phyloP scores from a whole-genome alignment of 2,113 vertebrate species.

The cat (Felis catus) region DNA sequence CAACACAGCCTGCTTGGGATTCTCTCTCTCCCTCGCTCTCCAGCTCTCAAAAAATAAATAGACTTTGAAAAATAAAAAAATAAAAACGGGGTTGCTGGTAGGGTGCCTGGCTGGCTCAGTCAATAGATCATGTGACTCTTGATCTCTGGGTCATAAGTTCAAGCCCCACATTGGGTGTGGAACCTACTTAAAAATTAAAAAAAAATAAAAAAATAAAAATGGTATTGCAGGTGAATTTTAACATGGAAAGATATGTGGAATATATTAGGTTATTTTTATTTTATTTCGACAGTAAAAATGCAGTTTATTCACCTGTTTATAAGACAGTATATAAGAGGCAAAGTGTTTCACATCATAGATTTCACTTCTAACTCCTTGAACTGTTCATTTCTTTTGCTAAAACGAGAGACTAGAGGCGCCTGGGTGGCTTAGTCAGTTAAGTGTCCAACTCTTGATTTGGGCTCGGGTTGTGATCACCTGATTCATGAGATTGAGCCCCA shows the following conservation, averaged over 20 bases:
- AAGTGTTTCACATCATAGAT: slow-evolving; percentile 56
- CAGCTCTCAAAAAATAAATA: too few relatives aligned
- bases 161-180: neutral
- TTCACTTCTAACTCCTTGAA: slow-evolving; percentile 26
- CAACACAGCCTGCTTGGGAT: too few relatives aligned
- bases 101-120: neutral
- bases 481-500: too few relatives aligned
- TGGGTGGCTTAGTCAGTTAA: too few relatives aligned
- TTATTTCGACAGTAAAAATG: slow-evolving; percentile 71
- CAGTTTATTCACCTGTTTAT: slow-evolving; percentile 79
- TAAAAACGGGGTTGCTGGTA: neutral
- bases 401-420: neutral
- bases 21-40: too few relatives aligned
- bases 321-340: slow-evolving; percentile 62
- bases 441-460: too few relatives aligned
- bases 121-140: neutral
- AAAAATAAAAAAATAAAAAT: neutral
- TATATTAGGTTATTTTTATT: slow-evolving; percentile 39
- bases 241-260: neutral
- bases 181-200: neutral
- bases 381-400: slow-evolving; percentile 71
- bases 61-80: too few relatives aligned
- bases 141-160: neutral
- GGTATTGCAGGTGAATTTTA: neutral
- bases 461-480: too few relatives aligned